Evolutionary conservation across 2,888 invertebrate species (phyloP).

Genomic region (Escarpia spicata): DNA sequence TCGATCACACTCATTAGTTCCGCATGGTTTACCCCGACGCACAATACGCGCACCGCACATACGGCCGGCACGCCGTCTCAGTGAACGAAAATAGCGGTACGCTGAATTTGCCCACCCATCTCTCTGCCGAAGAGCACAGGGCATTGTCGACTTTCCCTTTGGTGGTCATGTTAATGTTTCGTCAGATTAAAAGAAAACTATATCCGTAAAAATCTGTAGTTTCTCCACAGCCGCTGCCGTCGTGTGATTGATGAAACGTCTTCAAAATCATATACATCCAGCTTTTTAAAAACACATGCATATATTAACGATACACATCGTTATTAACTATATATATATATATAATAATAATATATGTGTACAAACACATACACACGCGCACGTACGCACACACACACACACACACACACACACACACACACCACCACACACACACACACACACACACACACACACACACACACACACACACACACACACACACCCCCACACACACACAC

Average conservation of each 20-base stretch:
- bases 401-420: no score
- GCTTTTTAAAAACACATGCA: background rate
- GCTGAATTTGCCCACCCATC: background rate
- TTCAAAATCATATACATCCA: no score
- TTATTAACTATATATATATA: no score
- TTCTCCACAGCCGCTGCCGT: no score
- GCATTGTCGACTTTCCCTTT: no score
- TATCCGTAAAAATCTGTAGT: no score
- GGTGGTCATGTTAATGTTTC: no score
- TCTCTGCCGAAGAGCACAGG: background rate
- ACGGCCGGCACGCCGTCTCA: background rate
- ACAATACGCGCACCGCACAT: constrained; percentile 3
- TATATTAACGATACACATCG: background rate
- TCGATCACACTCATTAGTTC: constrained; percentile 11
- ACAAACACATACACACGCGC: background rate
- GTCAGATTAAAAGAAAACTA: no score
- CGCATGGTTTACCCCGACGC: background rate
- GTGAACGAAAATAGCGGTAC: background rate
- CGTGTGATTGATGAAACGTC: no score
- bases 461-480: background rate
- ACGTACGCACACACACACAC: background rate
- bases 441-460: background rate
- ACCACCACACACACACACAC: background rate
- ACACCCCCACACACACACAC: no score
- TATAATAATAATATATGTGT: background rate